Evolutionary conservation across 64 coral and sea anemone species (phyloP).

Genomic region (Porites lutea): DNA sequence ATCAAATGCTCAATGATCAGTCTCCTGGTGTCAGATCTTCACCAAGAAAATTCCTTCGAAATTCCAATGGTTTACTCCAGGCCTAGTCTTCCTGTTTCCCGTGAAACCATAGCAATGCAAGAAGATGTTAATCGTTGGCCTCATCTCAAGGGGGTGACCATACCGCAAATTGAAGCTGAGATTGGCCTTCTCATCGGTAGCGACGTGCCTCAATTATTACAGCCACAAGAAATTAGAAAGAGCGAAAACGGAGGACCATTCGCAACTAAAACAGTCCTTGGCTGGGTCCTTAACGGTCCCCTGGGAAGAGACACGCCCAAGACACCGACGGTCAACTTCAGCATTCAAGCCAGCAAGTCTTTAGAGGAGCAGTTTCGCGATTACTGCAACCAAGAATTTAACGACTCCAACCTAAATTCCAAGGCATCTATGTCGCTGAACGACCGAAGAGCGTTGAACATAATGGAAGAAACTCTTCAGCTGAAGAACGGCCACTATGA

Average conservation of each 20-base stretch:
- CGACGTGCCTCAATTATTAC: conserved; percentile 14
- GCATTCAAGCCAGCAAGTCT: background rate
- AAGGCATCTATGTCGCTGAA: conserved; percentile 42
- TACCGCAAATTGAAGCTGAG: conserved; percentile 1
- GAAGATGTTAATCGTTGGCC: conserved; percentile 44
- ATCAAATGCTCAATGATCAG: conserved; percentile 19
- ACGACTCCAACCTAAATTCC: background rate
- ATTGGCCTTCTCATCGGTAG: conserved; percentile 52
- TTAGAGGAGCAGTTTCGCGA: conserved; percentile 1
- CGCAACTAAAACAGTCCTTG: background rate
- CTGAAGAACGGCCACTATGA: conserved; percentile 64
- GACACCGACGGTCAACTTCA: background rate
- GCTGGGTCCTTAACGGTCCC: conserved; percentile 40
- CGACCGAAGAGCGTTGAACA: conserved; percentile 25
- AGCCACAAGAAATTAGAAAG: conserved; percentile 1
- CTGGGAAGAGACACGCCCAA: background rate
- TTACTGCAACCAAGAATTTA: conserved; percentile 30
- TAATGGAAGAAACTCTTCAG: conserved; percentile 26
- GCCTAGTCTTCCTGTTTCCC: background rate
- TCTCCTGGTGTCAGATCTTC: conserved; percentile 17
- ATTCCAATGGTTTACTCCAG: conserved; percentile 31
- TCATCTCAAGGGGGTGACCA: conserved; percentile 1
- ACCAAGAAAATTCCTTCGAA: conserved; percentile 4
- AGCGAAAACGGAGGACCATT: conserved; percentile 3
- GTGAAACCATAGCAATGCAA: conserved; percentile 20